Conservation (phyloP, 37 sponge, comb jelly and placozoan species). For the Cladorhizidae sp. region DNA sequence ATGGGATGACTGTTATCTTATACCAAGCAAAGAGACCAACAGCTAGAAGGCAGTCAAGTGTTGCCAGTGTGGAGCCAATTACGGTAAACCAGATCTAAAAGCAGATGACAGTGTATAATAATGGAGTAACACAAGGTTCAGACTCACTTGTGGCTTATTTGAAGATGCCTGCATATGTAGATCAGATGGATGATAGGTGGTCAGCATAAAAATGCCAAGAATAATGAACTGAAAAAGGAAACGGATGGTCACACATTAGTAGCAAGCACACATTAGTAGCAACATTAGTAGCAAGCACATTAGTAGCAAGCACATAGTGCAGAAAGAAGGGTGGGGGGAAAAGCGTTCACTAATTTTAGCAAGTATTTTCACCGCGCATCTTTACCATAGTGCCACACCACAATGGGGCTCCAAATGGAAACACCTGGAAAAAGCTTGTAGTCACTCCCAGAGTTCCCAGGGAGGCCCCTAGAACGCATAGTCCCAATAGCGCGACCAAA, state of each 20-base stretch:
- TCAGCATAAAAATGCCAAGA: constrained; percentile 11
- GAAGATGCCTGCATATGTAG: neutral
- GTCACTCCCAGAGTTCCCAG: constrained; percentile 17
- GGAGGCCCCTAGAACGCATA: constrained; percentile 8
- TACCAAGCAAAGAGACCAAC: constrained; percentile 17
- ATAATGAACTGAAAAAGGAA: constrained; percentile 29
- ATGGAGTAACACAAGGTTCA: neutral
- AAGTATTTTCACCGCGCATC: neutral
- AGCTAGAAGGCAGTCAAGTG: constrained; percentile 8
- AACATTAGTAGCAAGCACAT: neutral
- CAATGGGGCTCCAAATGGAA: constrained; percentile 27
- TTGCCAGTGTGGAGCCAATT: neutral
- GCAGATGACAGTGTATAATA: neutral
- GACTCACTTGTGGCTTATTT: constrained; percentile 11
- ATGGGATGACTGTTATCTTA: neutral
- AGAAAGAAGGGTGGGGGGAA: no score
- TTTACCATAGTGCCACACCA: constrained; percentile 14
- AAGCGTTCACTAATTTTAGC: no score
- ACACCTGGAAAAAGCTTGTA: constrained; percentile 23
- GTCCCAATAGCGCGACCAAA: constrained; percentile 1
- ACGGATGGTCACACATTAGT: no score
- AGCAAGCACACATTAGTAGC: no score
- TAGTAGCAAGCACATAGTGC: no score
- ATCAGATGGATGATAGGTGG: constrained; percentile 2
- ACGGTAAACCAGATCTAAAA: constrained; percentile 17